Evolutionary conservation across 2,888 invertebrate genomes (phyloP).

Genomic region (Spialia ferax): DNA sequence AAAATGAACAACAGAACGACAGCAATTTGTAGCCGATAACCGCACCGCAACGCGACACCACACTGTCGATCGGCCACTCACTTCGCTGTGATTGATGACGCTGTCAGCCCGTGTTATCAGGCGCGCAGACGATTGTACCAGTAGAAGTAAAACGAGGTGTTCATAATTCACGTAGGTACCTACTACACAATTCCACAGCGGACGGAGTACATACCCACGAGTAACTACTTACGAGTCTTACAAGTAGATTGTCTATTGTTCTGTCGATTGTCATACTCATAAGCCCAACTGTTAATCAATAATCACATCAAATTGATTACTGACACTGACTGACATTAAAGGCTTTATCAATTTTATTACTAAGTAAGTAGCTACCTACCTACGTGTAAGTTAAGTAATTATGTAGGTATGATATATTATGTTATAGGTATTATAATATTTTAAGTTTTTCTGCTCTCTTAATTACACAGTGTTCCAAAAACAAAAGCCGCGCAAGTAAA

Average conservation of each 20-base stretch:
- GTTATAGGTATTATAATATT: too few relatives aligned
- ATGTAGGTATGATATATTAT: not conserved
- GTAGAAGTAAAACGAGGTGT: constrained; percentile 29
- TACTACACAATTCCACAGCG: too few relatives aligned
- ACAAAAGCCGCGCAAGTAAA: constrained; percentile 18
- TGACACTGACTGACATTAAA: too few relatives aligned
- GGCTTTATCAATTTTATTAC: too few relatives aligned
- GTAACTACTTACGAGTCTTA: too few relatives aligned
- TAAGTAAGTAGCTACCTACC: too few relatives aligned
- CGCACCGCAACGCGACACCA: constrained; percentile 76
- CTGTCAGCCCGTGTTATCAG: constrained; percentile 74
- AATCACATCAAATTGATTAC: too few relatives aligned
- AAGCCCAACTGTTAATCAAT: too few relatives aligned
- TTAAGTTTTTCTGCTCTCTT: not conserved
- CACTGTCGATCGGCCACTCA: constrained; percentile 68
- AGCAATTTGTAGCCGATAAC: constrained; percentile 80
- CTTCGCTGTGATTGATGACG: constrained; percentile 74
- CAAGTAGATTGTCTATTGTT: too few relatives aligned
- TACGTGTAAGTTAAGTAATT: too few relatives aligned
- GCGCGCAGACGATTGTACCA: constrained; percentile 54
- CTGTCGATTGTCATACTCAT: too few relatives aligned
- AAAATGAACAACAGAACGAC: constrained; percentile 72
- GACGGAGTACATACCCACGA: too few relatives aligned
- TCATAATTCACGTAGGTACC: not conserved
- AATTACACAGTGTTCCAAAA: constrained; percentile 2